Evolutionary conservation across 2,797 vertebrate species (phyloP).

Genomic region (Peromyscus aztecus): DNA sequence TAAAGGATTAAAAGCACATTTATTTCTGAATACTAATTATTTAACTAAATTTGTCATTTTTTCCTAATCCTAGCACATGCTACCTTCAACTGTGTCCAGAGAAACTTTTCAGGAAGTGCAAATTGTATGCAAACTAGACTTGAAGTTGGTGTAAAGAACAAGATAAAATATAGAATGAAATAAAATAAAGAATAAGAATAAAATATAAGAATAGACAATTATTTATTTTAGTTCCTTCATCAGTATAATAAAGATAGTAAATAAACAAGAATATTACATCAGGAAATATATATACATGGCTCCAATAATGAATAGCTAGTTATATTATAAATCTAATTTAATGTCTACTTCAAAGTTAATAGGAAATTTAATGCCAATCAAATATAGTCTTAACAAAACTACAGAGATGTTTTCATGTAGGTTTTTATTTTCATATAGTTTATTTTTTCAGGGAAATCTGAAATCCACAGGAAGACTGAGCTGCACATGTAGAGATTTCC

Average conservation of each 20-base stretch:
- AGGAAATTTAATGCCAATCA: not conserved
- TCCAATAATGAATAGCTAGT: not conserved
- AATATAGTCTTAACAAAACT: not conserved
- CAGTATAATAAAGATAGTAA: not conserved
- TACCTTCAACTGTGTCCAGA: not conserved
- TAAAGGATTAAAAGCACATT: conserved; percentile 16
- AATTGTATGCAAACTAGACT: conserved; percentile 52
- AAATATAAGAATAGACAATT: not conserved
- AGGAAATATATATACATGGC: not conserved
- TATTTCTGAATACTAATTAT: conserved; percentile 52
- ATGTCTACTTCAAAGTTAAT: not conserved
- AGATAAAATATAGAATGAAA: not conserved
- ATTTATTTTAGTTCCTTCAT: conserved; percentile 17
- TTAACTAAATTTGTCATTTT: conserved; percentile 37
- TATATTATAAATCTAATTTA: not conserved
- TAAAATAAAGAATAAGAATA: not conserved
- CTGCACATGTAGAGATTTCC: not conserved
- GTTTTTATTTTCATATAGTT: not conserved
- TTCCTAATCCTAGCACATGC: not conserved
- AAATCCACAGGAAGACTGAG: not conserved
- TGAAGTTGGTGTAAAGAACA: conserved; percentile 26
- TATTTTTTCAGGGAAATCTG: not conserved
- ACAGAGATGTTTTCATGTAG: not conserved
- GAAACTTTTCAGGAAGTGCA: not conserved
- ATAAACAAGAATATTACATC: not conserved